A percentile compares a stretch with the other conserved stretches of the same genome.
Conservation (phyloP, 2,888 invertebrate genomes). For the Taenaris catops region DNA sequence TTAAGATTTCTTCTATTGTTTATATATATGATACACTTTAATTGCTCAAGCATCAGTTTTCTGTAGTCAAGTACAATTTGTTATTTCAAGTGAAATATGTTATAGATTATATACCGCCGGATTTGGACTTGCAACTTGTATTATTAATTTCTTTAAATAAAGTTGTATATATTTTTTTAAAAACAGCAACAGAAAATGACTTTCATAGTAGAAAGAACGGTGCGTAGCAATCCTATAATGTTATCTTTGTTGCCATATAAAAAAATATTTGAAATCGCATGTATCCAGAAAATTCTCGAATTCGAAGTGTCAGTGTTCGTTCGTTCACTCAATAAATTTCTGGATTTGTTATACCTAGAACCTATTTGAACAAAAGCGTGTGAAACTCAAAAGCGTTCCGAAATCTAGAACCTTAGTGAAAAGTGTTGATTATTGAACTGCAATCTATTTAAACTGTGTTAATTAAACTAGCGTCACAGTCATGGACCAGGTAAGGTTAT, state of each 20-base stretch:
- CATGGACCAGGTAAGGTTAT: constrained; percentile 77
- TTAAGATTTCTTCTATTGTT: no score
- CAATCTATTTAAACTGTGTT: neutral
- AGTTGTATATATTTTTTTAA: no score
- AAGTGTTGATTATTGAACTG: constrained; percentile 1
- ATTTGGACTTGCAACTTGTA: no score
- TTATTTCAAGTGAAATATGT: no score
- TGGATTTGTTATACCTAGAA: constrained; percentile 19
- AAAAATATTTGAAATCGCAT: constrained; percentile 23
- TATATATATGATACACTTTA: no score
- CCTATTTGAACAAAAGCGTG: constrained; percentile 3
- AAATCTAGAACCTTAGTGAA: constrained; percentile 1
- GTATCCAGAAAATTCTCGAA: constrained; percentile 67
- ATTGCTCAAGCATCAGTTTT: no score
- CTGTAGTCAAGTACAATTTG: no score
- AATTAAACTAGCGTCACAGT: constrained; percentile 26
- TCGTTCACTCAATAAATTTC: constrained; percentile 29
- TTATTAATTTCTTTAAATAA: no score
- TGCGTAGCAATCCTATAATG: no score
- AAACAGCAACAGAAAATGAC: no score
- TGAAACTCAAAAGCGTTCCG: neutral
- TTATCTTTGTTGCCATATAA: constrained; percentile 30
- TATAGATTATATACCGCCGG: no score
- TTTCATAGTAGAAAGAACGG: no score
- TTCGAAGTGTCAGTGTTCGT: constrained; percentile 55